These are phyloP conservation scores for Cotesia glomerata DNA, from an alignment of 1,140 invertebrate species.

Conservation along the genomic window DNA sequence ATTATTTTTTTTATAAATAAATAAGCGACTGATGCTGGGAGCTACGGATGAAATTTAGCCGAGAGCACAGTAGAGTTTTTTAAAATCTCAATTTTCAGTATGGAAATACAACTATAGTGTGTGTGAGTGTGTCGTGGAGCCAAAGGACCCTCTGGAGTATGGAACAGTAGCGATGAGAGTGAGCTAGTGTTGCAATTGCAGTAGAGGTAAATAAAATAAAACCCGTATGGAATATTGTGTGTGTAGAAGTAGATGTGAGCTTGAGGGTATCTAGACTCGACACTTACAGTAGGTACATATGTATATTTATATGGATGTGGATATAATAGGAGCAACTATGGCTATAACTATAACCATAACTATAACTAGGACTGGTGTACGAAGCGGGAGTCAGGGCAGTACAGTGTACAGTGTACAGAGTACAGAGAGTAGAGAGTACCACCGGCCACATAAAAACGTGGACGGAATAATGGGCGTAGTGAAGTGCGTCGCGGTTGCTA, in stretches of 20 bases:
- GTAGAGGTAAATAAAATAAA: background rate
- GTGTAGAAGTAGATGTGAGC: background rate
- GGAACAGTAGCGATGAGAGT: background rate
- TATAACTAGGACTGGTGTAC: background rate
- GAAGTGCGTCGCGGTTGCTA: conserved; percentile 53
- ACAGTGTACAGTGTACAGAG: background rate
- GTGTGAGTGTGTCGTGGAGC: too few relatives aligned
- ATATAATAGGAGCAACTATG: too few relatives aligned
- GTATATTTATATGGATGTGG: too few relatives aligned
- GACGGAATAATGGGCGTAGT: conserved; percentile 48
- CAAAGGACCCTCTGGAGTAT: too few relatives aligned
- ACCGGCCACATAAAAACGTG: conserved; percentile 45
- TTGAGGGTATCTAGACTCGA: background rate
- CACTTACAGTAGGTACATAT: too few relatives aligned
- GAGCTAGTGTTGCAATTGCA: background rate
- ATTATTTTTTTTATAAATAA: background rate
- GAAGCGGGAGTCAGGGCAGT: background rate
- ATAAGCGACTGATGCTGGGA: background rate
- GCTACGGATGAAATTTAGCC: conserved; percentile 25
- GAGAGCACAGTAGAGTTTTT: conserved; percentile 15
- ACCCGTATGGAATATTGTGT: too few relatives aligned
- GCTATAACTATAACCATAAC: too few relatives aligned
- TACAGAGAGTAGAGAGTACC: conserved; percentile 18
- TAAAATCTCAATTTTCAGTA: conserved; percentile 4
- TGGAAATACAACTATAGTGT: background rate